Base-by-base conservation (phyloP, 1,140 invertebrate genomes). In the Heliconius hermathena region DNA sequence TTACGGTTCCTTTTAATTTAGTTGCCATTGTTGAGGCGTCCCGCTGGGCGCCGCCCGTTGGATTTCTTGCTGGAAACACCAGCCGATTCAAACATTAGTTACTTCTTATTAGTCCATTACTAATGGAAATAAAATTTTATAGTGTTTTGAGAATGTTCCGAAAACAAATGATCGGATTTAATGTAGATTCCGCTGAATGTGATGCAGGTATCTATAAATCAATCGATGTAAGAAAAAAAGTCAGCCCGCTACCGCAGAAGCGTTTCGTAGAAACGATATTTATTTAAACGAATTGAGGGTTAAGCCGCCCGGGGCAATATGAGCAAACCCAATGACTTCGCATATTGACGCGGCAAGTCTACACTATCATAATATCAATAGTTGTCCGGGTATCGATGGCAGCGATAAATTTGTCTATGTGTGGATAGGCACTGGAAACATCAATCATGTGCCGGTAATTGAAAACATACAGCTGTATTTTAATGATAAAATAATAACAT, bases 1-100 rank as follows among this genome's bases (percentile, higher is more conserved):
- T 94, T 94, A 93, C 89, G 88, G 91, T 92, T 93, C 87, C 90
- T 91, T 94, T 94, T 93, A 94, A 94, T 94, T 93, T 92, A 91
- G 92, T 91, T 89, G 88, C 89, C 85, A 94, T 94, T 93, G 92
- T 93, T 87, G 85, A 83, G 89, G 88, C 90, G 84, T 89, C 92
- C 90, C 90, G 93, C 91, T 88, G 92, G 83, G 93, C 83, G 83
- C 86, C 88, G 85, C 87, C 87, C 86, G 89, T 88, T 83, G 88
- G 85, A 89, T 90, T 92, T 90, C 90, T 93, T 90, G 85, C 89
- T 89, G 87, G 91, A 89, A 36, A 87, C 90, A 91, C 91, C 91
- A 93, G 90, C 91, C 91, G 92, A 83, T 92, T 86, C 85, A 87
- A 92, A 89, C 89, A 92, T 93, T 90, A 89, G 82, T 91, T 88